Base-by-base conservation (phyloP, 2,113 vertebrate species). In the Carlito syrichta region DNA sequence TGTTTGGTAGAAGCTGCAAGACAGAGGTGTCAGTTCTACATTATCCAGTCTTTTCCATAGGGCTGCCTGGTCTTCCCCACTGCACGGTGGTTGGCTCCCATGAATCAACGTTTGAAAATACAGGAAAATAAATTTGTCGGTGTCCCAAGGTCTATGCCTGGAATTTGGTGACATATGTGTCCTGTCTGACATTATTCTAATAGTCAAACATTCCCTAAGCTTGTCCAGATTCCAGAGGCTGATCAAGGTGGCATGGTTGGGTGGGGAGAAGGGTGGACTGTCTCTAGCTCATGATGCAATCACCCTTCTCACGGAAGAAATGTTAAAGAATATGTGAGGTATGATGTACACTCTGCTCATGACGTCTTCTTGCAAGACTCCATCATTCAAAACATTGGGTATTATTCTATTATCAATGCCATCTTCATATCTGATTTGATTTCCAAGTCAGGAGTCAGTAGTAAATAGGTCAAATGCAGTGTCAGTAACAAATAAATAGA, bases 341-440 rank as follows among this genome's bases (percentile, higher is more conserved):
- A 0, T 32, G 13, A 22, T 77, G 35, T 17, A 69, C 5, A 50
- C 6, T 71, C 19, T 19, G 5, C 71, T 93, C 69, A 60, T 60
- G 68, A 35, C 30, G 68, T 43, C 20, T 87, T 52, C 22, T 77
- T 71, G 32, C 38, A 68, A 35, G 25, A 62, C 76, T 79, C 48
- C 58, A 8, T n/a, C 27, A 74, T 81, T 90, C 23, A 82, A 84
- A 86, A 50, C 5, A 54, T 62, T 71, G 60, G 35, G 9, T 74
- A n/a, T 74, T 74, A 50, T 54, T 58, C 16, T 25, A 54, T 27
- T 54, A 63, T 97, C 54, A 79, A 13, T 83, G 30, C 22, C 1
- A 27, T 40, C 45, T 95, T 25, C 14, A 84, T 87, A 43, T 87
- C 30, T 93, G 27, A 66, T 73, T 35, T 71, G 25, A 19, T 94